Evolutionary conservation across 2,888 invertebrate species (phyloP).

Genomic region (Cryptus viduatorius): DNA sequence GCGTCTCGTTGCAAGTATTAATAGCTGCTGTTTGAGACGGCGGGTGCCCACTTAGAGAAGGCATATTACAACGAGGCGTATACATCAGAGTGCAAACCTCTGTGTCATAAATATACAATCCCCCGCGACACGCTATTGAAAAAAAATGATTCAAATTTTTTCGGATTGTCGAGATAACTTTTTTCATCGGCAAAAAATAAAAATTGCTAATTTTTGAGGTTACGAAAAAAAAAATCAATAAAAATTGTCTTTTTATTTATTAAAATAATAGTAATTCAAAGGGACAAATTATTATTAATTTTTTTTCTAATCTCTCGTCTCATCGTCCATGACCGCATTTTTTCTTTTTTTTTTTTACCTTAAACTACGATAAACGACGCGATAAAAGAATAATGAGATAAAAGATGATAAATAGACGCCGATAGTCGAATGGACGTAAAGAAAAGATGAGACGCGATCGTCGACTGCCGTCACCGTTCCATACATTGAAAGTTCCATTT

Average conservation of each 20-base stretch:
- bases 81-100: background rate
- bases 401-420: background rate
- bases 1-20: slow-evolving; percentile 51
- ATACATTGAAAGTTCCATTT: slow-evolving; percentile 64
- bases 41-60: slow-evolving; percentile 17
- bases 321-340: background rate
- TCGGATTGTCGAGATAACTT: background rate
- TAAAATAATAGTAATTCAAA: background rate
- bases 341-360: background rate
- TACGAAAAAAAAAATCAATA: background rate
- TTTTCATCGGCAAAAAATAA: background rate
- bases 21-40: slow-evolving; percentile 40
- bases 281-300: background rate
- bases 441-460: slow-evolving; percentile 9
- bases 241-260: background rate
- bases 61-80: background rate
- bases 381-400: background rate
- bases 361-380: background rate
- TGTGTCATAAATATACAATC: background rate
- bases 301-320: background rate
- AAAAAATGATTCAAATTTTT: background rate
- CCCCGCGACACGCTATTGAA: background rate
- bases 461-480: slow-evolving; percentile 11
- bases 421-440: slow-evolving; percentile 1
- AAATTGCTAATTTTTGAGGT: too few relatives aligned